Conservation (phyloP, 2,113 vertebrate genomes). For the Hemibagrus wyckioides region DNA sequence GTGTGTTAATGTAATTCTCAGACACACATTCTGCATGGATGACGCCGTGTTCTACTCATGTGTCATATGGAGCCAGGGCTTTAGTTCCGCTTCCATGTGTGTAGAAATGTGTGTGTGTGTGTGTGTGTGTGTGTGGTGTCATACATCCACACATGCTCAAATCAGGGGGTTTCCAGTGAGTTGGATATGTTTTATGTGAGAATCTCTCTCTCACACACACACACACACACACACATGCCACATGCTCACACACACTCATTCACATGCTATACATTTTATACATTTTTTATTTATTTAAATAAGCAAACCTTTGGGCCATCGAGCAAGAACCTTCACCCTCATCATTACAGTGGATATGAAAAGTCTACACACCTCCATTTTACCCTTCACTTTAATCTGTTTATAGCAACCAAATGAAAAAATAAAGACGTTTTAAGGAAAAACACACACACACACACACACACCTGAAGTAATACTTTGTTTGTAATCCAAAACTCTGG, state of each 20-base stretch:
- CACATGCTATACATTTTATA: background rate
- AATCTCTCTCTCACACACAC: background rate
- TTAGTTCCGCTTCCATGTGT: conserved; percentile 50
- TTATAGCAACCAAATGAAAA: too few relatives aligned
- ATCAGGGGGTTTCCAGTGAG: conserved; percentile 2
- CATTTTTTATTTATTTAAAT: too few relatives aligned
- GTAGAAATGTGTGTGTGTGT: conserved; percentile 25
- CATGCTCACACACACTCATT: background rate
- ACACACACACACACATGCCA: background rate
- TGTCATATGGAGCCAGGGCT: conserved; percentile 52
- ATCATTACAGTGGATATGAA: background rate
- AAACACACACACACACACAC: too few relatives aligned
- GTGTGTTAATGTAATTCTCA: conserved; percentile 41
- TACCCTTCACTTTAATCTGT: too few relatives aligned
- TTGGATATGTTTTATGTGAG: background rate
- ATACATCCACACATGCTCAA: background rate
- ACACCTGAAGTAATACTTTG: too few relatives aligned
- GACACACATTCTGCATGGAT: conserved; percentile 41
- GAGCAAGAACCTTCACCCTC: background rate
- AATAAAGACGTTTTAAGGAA: too few relatives aligned
- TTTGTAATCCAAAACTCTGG: too few relatives aligned
- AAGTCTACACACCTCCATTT: too few relatives aligned
- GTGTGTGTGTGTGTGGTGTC: conserved; percentile 16
- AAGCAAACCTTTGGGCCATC: background rate
- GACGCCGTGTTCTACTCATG: conserved; percentile 46